Conservation (phyloP, 2,888 invertebrate species). For the Hydraecia micacea region DNA sequence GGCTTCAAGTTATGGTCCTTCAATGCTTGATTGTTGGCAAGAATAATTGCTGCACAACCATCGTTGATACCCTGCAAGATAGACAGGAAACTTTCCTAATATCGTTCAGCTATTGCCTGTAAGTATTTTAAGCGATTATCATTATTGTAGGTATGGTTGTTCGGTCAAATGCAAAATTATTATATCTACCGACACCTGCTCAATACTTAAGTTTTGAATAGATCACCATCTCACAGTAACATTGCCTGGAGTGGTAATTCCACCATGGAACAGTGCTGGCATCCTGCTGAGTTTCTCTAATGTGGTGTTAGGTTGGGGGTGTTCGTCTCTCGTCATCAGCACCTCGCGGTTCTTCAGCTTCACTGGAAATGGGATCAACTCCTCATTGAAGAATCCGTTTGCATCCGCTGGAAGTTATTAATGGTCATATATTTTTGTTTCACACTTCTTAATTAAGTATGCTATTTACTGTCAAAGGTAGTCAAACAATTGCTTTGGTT, state of each 20-base stretch:
- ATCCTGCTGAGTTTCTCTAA: constrained; percentile 23
- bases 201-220: background rate
- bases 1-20: constrained; percentile 94
- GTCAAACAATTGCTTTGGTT: background rate
- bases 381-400: constrained; percentile 26
- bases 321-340: constrained; percentile 29
- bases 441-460: background rate
- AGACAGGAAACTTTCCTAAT: background rate
- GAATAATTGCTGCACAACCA: constrained; percentile 80
- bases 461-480: background rate
- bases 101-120: background rate
- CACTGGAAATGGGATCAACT: constrained; percentile 21
- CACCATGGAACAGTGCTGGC: constrained; percentile 8
- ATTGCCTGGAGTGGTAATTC: constrained; percentile 33
- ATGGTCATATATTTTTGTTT: background rate
- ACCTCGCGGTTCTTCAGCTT: constrained; percentile 17
- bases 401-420: constrained; percentile 18
- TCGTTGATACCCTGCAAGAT: constrained; percentile 27
- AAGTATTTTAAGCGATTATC: background rate
- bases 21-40: constrained; percentile 97
- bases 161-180: background rate
- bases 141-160: background rate
- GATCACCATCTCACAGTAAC: constrained; percentile 8
- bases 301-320: constrained; percentile 24
- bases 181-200: background rate